Percentiles rank a stretch among this genome's conserved stretches.
phyloP scores from a whole-genome alignment of 2,113 vertebrate genomes.

The Dicentrarchus labrax region DNA sequence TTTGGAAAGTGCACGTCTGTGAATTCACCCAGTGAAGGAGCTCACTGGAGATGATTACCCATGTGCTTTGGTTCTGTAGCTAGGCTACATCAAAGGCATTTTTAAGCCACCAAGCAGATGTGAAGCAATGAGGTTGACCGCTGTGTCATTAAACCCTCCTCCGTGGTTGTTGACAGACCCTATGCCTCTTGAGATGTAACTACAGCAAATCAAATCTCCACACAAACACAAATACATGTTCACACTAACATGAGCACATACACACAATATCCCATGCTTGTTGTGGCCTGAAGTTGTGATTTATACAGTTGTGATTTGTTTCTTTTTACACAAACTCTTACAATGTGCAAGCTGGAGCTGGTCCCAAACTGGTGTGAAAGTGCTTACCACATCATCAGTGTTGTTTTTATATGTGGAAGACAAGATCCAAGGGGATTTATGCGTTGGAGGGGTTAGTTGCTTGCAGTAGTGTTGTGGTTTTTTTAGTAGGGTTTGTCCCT shows the following conservation, averaged over 20 bases:
- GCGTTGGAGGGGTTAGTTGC: conserved; percentile 27
- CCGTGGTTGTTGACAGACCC: conserved; percentile 65
- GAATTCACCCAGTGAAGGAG: conserved; percentile 42
- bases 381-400: conserved; percentile 49
- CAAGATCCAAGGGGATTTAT: conserved; percentile 40
- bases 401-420: conserved; percentile 46
- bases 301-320: conserved; percentile 52
- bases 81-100: conserved; percentile 59
- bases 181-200: conserved; percentile 54
- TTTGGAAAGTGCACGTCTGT: conserved; percentile 32
- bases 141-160: conserved; percentile 71
- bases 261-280: conserved; percentile 18
- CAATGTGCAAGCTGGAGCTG: conserved; percentile 3
- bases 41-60: conserved; percentile 62
- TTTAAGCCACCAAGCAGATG: conserved; percentile 66
- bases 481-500: not conserved
- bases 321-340: conserved; percentile 49
- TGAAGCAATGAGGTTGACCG: conserved; percentile 71
- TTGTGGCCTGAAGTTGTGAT: conserved; percentile 43
- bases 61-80: conserved; percentile 51
- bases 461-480: conserved; percentile 25
- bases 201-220: conserved; percentile 40
- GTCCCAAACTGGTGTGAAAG: conserved; percentile 43
- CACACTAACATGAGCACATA: conserved; percentile 10
- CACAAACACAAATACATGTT: conserved; percentile 30